Evolutionary conservation across 2,797 vertebrate genomes (phyloP), one percentile per base, ranked within the genome.

Genomic region (Champsocephalus esox): DNA sequence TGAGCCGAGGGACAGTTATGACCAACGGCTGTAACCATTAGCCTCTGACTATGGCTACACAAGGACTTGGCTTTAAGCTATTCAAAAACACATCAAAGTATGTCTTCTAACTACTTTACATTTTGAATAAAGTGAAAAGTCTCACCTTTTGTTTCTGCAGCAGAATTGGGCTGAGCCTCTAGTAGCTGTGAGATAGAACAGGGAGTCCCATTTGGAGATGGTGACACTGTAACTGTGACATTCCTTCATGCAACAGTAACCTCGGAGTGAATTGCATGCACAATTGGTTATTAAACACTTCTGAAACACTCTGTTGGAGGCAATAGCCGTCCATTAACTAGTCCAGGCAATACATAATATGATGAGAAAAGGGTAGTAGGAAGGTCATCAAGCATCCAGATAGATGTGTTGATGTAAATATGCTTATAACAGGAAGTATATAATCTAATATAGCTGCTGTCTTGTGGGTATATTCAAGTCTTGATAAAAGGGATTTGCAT

Each of bases 241-340:
- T 94, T 95, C 94, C 93, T 95, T 95, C 95, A 95, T 93, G 95
- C 94, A 93, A 94, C 95, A 95, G 95, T 95, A 95, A 93, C 89
- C 90, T 88, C 87, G 17, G 80, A 88, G 93, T 94, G 94, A 95
- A 95, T 93, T 91, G 93, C 93, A 94, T 81, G 93, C 93, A 93
- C 94, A 95, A 95, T 94, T 95, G 93, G 94, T 94, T 95, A 95
- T 95, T 95, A 95, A 95, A 94, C 92, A 94, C 94, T 90, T 93
- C 91, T 93, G 92, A 90, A 92, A 90, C 91, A 94, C 90, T 92
- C 93, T 93, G 92, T 93, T 91, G 90, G 92, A 93, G 91, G 88
- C 90, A 90, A 91, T 92, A 90, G 88, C 90, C 90, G 88, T 93
- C 89, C 91, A 92, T 94, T 95, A 95, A 92, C 91, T 67, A 92